These are phyloP conservation scores for Enteromius paludinosus DNA, from an alignment of 2,797 vertebrate species.

Conservation along the genomic window DNA sequence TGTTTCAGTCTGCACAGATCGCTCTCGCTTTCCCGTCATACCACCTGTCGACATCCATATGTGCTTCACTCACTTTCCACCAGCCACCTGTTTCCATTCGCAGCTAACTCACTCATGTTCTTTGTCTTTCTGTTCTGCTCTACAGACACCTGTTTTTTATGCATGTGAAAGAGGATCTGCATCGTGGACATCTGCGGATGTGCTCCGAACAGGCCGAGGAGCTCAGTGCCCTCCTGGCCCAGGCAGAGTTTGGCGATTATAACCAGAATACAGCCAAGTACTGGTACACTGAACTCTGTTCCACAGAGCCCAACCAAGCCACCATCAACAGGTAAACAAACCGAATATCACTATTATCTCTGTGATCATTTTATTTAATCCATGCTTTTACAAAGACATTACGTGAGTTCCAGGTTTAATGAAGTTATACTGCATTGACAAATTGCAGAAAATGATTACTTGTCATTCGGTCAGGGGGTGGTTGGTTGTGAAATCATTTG, in stretches of 20 bases:
- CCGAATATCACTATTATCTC: not conserved
- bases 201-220: conserved; percentile 90
- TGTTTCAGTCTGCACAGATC: not conserved
- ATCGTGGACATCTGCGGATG: conserved; percentile 91
- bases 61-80: not conserved
- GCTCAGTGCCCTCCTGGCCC: conserved; percentile 91
- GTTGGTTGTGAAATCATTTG: no score
- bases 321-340: conserved; percentile 84
- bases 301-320: conserved; percentile 84
- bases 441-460: not conserved
- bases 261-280: conserved; percentile 98
- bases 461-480: no score
- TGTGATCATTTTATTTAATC: not conserved
- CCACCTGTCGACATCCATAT: conserved; percentile 11
- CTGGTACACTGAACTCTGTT: conserved; percentile 88
- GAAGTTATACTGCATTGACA: not conserved
- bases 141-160: conserved; percentile 92
- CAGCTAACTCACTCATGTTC: conserved; percentile 5
- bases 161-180: conserved; percentile 95
- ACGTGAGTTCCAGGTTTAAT: not conserved
- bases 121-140: conserved; percentile 7
- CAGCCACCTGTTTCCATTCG: conserved; percentile 21
- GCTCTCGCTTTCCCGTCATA: not conserved
- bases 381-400: no score
- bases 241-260: conserved; percentile 96